phyloP scores from a whole-genome alignment of 37 sponge, comb jelly and placozoan genomes.

The Bolinopsis microptera region DNA sequence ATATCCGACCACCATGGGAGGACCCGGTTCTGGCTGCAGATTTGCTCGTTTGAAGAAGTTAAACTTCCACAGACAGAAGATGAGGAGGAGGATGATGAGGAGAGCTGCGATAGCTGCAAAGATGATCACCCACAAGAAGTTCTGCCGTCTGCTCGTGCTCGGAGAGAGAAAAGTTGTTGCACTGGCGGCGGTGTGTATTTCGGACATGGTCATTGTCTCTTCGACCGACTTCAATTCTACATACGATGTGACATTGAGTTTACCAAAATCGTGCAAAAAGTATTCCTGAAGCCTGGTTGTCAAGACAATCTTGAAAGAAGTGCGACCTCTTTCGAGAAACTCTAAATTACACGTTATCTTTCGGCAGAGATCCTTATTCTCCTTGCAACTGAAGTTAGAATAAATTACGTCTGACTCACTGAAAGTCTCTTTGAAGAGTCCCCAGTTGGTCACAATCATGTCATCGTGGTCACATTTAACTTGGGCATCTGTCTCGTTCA shows the following conservation, averaged over 20 bases:
- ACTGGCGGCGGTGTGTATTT: background rate
- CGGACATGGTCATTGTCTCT: background rate
- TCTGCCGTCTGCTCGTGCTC: background rate
- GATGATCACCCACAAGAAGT: background rate
- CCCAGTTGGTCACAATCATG: constrained; percentile 28
- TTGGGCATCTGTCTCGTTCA: constrained; percentile 1
- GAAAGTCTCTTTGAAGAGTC: background rate
- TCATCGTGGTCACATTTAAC: background rate
- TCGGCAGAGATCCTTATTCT: background rate
- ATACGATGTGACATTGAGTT: background rate
- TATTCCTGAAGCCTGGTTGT: background rate
- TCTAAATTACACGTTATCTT: background rate
- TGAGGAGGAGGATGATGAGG: background rate
- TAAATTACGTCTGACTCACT: background rate
- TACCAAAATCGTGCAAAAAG: background rate
- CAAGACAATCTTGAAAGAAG: background rate
- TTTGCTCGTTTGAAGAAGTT: background rate
- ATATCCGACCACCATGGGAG: constrained; percentile 31
- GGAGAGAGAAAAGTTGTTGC: background rate
- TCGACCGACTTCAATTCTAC: background rate
- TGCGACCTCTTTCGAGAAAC: background rate
- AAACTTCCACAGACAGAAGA: background rate
- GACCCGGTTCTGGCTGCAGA: background rate
- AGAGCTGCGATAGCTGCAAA: background rate
- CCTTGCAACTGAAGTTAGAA: background rate